Conservation (phyloP, 2,797 vertebrate species). For the Lerista edwardsae region DNA sequence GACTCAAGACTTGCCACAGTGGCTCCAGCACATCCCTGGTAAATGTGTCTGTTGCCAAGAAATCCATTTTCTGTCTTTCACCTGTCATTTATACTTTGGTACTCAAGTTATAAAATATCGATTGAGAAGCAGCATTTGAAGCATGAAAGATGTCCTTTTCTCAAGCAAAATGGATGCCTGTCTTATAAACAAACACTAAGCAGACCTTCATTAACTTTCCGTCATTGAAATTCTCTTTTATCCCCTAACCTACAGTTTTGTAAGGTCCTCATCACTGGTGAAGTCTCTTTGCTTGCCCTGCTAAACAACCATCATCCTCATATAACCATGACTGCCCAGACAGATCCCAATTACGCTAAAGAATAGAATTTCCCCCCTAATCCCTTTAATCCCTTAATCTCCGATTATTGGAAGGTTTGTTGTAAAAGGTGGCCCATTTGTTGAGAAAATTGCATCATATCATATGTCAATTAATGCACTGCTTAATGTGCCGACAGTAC, state of each 20-base stretch:
- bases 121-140: neutral
- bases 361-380: constrained; percentile 3
- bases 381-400: constrained; percentile 30
- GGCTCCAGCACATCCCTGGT: neutral
- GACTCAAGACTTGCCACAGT: too few species aligned
- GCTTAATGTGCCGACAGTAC: constrained; percentile 61
- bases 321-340: constrained; percentile 15
- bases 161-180: neutral
- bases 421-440: constrained; percentile 23
- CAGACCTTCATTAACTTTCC: constrained; percentile 2
- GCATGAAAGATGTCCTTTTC: neutral
- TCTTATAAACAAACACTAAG: neutral
- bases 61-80: neutral
- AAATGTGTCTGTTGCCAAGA: neutral
- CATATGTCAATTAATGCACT: constrained; percentile 68
- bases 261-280: neutral
- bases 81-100: neutral
- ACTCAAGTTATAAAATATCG: neutral
- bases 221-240: constrained; percentile 7
- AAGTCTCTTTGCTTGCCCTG: neutral
- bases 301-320: constrained; percentile 16
- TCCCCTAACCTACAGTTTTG: neutral
- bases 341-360: neutral
- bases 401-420: constrained; percentile 35
- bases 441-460: constrained; percentile 48